Evolutionary conservation across 2,888 invertebrate species (phyloP).

Genomic region (Dusona sp.): DNA sequence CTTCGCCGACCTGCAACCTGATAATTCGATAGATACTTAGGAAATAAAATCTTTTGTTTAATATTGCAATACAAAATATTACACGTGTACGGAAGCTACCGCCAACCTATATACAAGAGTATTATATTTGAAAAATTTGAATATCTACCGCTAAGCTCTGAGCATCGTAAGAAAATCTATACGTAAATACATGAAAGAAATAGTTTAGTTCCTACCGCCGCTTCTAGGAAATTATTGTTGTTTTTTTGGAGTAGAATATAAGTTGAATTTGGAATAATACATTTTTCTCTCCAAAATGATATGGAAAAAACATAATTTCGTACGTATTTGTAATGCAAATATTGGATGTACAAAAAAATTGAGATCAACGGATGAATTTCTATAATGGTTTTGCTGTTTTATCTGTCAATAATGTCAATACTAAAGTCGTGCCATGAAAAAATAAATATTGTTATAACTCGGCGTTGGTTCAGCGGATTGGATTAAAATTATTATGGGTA

Average conservation of each 20-base stretch:
- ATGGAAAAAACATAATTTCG: not conserved
- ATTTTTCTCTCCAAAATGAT: not conserved
- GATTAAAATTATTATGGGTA: not conserved
- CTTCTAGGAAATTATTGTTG: not conserved
- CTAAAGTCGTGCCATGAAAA: not conserved
- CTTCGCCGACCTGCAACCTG: constrained; percentile 98
- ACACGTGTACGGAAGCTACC: no score
- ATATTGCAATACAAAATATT: not conserved
- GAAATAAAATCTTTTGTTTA: not conserved
- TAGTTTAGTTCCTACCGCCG: not conserved
- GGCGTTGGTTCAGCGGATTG: not conserved
- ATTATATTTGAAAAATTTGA: no score
- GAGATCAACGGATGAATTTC: not conserved
- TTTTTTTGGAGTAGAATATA: not conserved
- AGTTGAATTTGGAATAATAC: not conserved
- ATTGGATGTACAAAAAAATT: not conserved
- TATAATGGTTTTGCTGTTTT: not conserved
- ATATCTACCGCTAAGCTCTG: no score
- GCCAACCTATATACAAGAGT: no score
- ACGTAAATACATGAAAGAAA: not conserved
- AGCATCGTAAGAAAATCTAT: no score
- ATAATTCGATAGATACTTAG: constrained; percentile 56
- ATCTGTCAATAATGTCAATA: not conserved
- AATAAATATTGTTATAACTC: not conserved
- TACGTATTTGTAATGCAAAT: not conserved